Conservation (phyloP, 2,888 invertebrate genomes). For the Mimas tiliae region DNA sequence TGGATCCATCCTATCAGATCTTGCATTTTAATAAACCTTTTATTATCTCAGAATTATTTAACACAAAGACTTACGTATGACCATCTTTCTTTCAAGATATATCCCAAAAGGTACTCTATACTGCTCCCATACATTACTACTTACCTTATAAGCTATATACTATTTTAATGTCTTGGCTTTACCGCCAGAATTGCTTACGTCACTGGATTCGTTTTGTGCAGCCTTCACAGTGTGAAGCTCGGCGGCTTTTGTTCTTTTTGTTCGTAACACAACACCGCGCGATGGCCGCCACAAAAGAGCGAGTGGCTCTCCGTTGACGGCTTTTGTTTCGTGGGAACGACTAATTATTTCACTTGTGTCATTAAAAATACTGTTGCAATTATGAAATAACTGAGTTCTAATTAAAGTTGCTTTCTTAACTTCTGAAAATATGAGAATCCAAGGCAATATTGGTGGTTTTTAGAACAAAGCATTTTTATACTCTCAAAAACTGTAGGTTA, state of each 20-base stretch:
- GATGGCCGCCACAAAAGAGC: conserved; percentile 36
- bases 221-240: conserved; percentile 24
- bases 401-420: conserved; percentile 20
- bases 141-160: neutral
- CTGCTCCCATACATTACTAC: neutral
- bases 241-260: conserved; percentile 34
- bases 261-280: conserved; percentile 41
- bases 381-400: conserved; percentile 13
- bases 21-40: too few relatives aligned
- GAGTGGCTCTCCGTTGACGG: conserved; percentile 38
- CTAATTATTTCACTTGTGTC: conserved; percentile 36
- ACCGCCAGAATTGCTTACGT: neutral
- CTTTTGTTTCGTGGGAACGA: conserved; percentile 51
- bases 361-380: conserved; percentile 36
- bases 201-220: conserved; percentile 14
- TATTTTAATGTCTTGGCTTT: neutral
- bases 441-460: conserved; percentile 22
- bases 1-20: too few relatives aligned
- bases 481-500: neutral
- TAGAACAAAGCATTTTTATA: conserved; percentile 18
- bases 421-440: conserved; percentile 10
- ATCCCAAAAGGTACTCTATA: too few relatives aligned
- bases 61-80: too few relatives aligned
- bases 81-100: too few relatives aligned
- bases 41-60: too few relatives aligned